Evolutionary conservation across 2,888 invertebrate genomes (phyloP), one percentile per base, ranked within the genome.

Genomic region (Papilio demoleus): DNA sequence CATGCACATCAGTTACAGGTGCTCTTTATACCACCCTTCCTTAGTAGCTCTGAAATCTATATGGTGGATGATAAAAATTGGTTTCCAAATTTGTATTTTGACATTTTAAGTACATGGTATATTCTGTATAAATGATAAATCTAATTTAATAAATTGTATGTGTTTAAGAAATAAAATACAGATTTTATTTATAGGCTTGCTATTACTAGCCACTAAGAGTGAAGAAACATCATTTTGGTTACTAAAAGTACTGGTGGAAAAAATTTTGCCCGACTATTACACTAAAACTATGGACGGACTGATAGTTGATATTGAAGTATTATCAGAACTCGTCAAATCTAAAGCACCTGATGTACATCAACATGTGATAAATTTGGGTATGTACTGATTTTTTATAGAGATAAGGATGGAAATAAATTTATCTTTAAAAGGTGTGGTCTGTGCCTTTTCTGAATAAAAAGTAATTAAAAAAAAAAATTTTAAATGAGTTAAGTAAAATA

Each of bases 161-260:
- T 60, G 11, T 34, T 53, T 22, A 19, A 8, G 34, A 19, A 12
- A 40, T 6, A 6, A 5, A 24, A 24, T 42, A 24, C 2, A 14
- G 4, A 24, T 68, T 67, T 14, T 42, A 45, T 42, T 61, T 65
- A 75, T 70, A 94, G 97, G 97, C 45, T 90, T 98, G 74, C 88
- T 98, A 73, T 88, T 99, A 65, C 91, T 98, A 73, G 96, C 97
- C 36, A 97, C 98, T 27, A 97, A 97, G 87, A 96, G 95, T 88
- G 98, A 98, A 86, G 98, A 98, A 86, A 95, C 95, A 72, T 96
- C 97, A 58, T 99, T 98, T 91, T 99, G 98, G 98, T 90, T 99
- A 67, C 92, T 99, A 66, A 97, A 97, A 91, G 95, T 95, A n/a
- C 91, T 99, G 74, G 96, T 98, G 8, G 97, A 97, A 81, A 94